A percentile compares a stretch with the other conserved stretches of the same genome.
Evolutionary conservation across 2,797 vertebrate species (phyloP).

Genomic region (Hoplostethus atlanticus): DNA sequence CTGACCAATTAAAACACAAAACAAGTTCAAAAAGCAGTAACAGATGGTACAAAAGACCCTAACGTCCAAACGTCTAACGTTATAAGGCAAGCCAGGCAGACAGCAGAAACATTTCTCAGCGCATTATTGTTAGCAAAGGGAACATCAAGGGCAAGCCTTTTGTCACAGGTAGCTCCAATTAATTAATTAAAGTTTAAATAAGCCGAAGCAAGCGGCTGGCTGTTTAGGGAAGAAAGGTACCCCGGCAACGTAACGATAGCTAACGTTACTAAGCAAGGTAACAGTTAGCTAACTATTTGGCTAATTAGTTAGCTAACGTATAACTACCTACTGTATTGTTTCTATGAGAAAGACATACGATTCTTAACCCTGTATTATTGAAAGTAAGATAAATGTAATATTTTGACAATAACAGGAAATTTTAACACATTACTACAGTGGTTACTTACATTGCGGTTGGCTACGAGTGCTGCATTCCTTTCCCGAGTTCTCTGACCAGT

Average conservation of each 20-base stretch:
- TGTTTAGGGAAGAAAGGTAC: background rate
- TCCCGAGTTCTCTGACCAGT: background rate
- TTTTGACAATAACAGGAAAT: background rate
- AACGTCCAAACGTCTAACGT: background rate
- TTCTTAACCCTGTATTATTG: too few species aligned
- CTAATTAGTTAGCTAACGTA: slow-evolving; percentile 56
- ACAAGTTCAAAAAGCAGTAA: background rate
- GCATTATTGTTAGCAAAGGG: background rate
- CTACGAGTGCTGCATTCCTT: slow-evolving; percentile 66
- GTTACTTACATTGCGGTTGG: slow-evolving; percentile 64
- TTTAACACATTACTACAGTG: background rate
- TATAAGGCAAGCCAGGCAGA: background rate
- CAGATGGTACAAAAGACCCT: background rate
- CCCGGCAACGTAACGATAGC: background rate
- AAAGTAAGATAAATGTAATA: too few species aligned
- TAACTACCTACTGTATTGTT: slow-evolving; percentile 34
- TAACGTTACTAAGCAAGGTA: background rate
- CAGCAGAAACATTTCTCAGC: background rate
- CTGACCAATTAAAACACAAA: background rate
- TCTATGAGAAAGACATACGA: rapidly evolving
- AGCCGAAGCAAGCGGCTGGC: background rate
- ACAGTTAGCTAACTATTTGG: slow-evolving; percentile 4
- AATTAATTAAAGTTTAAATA: background rate
- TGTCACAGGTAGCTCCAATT: rapidly evolving
- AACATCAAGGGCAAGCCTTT: background rate